Conservation (phyloP, 2,888 invertebrate species). For the Ellobium chinense region DNA sequence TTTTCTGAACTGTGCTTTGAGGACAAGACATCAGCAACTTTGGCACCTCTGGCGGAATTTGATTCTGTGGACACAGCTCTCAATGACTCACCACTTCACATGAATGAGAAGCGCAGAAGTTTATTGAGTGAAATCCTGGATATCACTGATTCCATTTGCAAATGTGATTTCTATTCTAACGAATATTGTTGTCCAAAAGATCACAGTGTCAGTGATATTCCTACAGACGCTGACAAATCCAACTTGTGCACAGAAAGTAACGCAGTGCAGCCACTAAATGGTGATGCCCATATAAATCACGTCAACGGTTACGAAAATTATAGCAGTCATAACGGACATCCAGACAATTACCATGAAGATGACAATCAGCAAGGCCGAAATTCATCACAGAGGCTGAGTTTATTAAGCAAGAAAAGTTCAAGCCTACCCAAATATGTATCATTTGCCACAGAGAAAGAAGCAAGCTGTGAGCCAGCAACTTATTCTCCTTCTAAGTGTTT, state of each 20-base stretch:
- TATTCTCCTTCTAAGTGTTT: background rate
- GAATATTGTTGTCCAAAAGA: conserved; percentile 14
- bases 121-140: conserved; percentile 48
- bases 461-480: background rate
- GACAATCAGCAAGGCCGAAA: too few relatives aligned
- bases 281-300: too few relatives aligned
- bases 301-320: too few relatives aligned
- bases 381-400: background rate
- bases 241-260: too few relatives aligned
- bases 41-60: conserved; percentile 59
- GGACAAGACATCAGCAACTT: conserved; percentile 59
- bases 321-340: too few relatives aligned
- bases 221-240: background rate
- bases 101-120: conserved; percentile 23
- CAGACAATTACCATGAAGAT: too few relatives aligned
- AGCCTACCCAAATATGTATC: conserved; percentile 17
- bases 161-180: conserved; percentile 47
- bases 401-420: conserved; percentile 4
- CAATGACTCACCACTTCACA: background rate
- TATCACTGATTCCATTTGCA: conserved; percentile 48
- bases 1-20: conserved; percentile 63
- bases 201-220: background rate
- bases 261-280: too few relatives aligned
- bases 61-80: conserved; percentile 42
- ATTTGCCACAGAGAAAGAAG: conserved; percentile 7